Conservation (phyloP, 2,888 invertebrate genomes). For the Drosophila siamana region DNA sequence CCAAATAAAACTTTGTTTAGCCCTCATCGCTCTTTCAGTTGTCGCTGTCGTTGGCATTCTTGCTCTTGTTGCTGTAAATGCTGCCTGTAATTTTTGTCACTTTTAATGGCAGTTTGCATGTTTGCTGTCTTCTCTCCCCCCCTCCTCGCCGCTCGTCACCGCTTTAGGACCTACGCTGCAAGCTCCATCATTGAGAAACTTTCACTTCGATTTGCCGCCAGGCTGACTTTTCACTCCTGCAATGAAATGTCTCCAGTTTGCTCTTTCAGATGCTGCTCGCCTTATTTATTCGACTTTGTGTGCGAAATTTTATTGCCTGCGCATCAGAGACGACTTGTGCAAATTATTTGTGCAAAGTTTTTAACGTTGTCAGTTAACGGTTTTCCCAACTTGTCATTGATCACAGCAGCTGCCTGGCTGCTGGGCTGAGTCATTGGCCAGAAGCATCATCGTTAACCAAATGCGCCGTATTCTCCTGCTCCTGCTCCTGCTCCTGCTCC, state of each 20-base stretch:
- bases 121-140: slow-evolving; percentile 31
- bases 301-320: slow-evolving; percentile 65
- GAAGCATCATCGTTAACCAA: slow-evolving; percentile 12
- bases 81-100: slow-evolving; percentile 67
- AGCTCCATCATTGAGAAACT: slow-evolving; percentile 48
- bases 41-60: too few relatives aligned
- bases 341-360: slow-evolving; percentile 74
- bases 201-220: slow-evolving; percentile 77
- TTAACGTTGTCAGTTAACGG: slow-evolving; percentile 59
- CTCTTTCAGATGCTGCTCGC: background rate
- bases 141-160: background rate
- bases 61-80: slow-evolving; percentile 30
- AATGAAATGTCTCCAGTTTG: background rate
- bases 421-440: slow-evolving; percentile 50
- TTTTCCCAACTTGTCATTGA: slow-evolving; percentile 58
- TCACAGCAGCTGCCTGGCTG: too few relatives aligned
- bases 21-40: slow-evolving; percentile 32
- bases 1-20: slow-evolving; percentile 48
- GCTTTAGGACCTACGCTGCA: too few relatives aligned
- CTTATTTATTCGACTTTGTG: slow-evolving; percentile 43
- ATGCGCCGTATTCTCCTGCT: slow-evolving; percentile 6
- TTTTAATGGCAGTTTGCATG: slow-evolving; percentile 76
- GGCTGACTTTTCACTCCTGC: slow-evolving; percentile 61
- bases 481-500: slow-evolving; percentile 20
- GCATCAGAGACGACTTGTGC: slow-evolving; percentile 51